Conservation (phyloP, 2,797 vertebrate species). For the Momotus momota region DNA sequence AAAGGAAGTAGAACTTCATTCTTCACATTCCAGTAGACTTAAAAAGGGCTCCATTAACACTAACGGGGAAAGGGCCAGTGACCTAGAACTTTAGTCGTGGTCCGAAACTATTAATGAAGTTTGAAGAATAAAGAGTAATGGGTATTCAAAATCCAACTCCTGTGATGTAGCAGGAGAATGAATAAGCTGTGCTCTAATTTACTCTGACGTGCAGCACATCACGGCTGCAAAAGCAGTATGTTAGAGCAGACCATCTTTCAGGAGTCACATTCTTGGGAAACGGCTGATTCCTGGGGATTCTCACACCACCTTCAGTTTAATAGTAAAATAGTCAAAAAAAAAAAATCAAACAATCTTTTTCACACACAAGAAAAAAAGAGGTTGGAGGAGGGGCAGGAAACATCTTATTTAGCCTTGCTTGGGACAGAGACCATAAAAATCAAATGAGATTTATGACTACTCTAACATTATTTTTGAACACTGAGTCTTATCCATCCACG, state of each 20-base stretch:
- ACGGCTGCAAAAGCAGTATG: neutral
- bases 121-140: constrained; percentile 46
- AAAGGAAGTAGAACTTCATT: constrained; percentile 67
- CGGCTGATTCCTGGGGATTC: neutral
- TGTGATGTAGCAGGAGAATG: constrained; percentile 14
- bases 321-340: neutral
- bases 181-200: constrained; percentile 37
- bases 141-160: constrained; percentile 23
- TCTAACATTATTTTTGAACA: neutral
- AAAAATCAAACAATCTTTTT: neutral
- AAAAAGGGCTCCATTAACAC: constrained; percentile 61
- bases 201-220: constrained; percentile 1
- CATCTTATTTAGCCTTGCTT: neutral
- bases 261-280: constrained; percentile 49
- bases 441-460: neutral
- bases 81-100: constrained; percentile 66
- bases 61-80: constrained; percentile 37
- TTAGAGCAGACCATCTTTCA: constrained; percentile 5
- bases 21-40: constrained; percentile 62
- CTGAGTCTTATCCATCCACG: neutral
- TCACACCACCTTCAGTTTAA: neutral
- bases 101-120: constrained; percentile 60
- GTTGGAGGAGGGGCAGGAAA: neutral
- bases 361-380: neutral
- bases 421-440: neutral